A percentile compares a stretch with the other conserved stretches of the same genome.
These are phyloP conservation scores for Ceryle rudis DNA, from an alignment of 2,797 vertebrate species.

Conservation along the genomic window DNA sequence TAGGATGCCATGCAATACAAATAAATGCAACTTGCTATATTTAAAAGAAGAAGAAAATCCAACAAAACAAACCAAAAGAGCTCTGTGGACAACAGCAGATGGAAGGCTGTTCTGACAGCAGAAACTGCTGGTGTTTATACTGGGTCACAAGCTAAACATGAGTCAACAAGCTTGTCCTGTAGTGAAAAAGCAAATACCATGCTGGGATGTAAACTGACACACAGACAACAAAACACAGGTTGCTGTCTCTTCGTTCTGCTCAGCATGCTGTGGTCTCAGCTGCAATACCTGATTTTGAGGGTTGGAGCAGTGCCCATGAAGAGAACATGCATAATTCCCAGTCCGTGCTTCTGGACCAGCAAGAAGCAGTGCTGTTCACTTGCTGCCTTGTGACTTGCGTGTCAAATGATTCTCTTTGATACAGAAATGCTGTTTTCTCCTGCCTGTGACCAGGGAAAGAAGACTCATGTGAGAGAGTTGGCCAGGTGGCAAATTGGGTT, in stretches of 20 bases:
- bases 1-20: neutral
- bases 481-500: neutral
- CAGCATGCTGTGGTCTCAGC: neutral
- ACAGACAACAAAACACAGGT: neutral
- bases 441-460: neutral
- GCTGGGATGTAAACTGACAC: neutral
- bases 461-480: neutral
- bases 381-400: neutral
- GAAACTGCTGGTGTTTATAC: neutral
- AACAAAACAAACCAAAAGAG: no score
- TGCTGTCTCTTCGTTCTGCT: neutral
- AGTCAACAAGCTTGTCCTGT: neutral
- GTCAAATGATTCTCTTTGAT: neutral
- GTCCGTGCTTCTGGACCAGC: neutral
- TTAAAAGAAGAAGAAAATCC: neutral
- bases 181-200: neutral
- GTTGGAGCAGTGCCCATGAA: neutral
- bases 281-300: rapidly evolving
- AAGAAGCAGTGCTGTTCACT: neutral
- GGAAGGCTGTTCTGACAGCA: neutral
- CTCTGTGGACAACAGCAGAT: neutral
- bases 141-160: neutral
- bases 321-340: neutral
- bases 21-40: neutral
- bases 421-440: neutral